These are phyloP conservation scores for Serrognathus titanus DNA, from an alignment of 2,888 invertebrate genomes.

Conservation along the genomic window DNA sequence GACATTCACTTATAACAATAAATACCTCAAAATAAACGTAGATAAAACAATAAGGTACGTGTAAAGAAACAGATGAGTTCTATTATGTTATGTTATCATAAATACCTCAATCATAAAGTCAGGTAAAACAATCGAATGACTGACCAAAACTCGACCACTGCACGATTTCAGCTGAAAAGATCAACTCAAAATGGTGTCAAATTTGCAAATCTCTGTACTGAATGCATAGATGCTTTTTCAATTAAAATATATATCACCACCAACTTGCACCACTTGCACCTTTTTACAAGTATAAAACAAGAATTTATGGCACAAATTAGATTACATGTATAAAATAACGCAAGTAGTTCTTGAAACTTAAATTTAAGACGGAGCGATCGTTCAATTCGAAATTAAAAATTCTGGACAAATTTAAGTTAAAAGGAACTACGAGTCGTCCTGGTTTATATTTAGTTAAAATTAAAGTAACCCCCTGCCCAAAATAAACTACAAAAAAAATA, in stretches of 20 bases:
- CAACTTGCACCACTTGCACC: too few relatives aligned
- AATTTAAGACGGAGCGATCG: too few relatives aligned
- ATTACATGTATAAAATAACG: too few relatives aligned
- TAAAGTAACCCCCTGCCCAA: not conserved
- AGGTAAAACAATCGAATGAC: conserved; percentile 23
- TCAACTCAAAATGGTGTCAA: conserved; percentile 27
- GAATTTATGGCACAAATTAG: too few relatives aligned
- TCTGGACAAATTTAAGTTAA: not conserved
- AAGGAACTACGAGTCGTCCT: not conserved
- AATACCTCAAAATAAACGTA: conserved; percentile 25
- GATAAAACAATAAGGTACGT: conserved; percentile 15
- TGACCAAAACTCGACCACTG: conserved; percentile 25
- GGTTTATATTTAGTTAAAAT: not conserved
- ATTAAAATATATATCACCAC: too few relatives aligned
- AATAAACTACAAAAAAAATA: conserved; percentile 4
- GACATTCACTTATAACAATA: conserved; percentile 11
- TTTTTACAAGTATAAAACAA: too few relatives aligned
- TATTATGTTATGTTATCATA: conserved; percentile 14
- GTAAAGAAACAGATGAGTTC: not conserved
- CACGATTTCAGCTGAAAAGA: conserved; percentile 29
- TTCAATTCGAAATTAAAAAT: not conserved
- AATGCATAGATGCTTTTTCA: too few relatives aligned
- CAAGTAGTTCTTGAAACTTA: too few relatives aligned
- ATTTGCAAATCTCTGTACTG: not conserved
- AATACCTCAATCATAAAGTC: conserved; percentile 25